These are phyloP conservation scores for Paradisaea rubra DNA, from an alignment of 2,113 vertebrate species.

Conservation along the genomic window DNA sequence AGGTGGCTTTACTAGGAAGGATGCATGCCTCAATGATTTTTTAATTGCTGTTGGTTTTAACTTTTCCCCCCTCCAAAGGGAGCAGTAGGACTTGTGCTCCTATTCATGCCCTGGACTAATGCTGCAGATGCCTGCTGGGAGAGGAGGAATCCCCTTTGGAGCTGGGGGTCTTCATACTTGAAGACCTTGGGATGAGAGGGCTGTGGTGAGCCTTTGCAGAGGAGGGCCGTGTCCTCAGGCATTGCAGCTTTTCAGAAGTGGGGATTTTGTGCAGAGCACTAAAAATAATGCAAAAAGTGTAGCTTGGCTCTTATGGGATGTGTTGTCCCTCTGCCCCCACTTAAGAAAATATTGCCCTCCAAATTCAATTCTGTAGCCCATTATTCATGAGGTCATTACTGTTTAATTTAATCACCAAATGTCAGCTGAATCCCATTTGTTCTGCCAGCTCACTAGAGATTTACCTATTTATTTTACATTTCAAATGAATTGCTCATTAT, in stretches of 20 bases:
- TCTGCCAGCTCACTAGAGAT: constrained; percentile 64
- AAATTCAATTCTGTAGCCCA: neutral
- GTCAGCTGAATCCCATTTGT: constrained; percentile 70
- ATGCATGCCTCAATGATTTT: neutral
- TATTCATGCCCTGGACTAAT: neutral
- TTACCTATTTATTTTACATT: constrained; percentile 78
- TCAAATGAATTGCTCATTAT: constrained; percentile 72
- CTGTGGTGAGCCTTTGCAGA: neutral
- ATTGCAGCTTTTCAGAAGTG: neutral
- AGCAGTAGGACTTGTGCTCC: neutral
- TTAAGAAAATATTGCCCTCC: constrained; percentile 29
- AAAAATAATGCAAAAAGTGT: neutral
- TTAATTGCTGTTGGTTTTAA: neutral
- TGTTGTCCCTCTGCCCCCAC: neutral
- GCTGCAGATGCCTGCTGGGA: neutral
- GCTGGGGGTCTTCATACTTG: neutral
- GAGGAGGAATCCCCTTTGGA: neutral
- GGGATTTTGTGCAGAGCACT: neutral
- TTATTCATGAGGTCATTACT: constrained; percentile 68
- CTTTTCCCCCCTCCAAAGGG: neutral
- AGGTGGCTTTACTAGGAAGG: neutral
- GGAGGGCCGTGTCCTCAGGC: neutral
- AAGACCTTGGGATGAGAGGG: neutral
- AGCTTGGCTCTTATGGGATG: neutral
- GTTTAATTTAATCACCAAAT: constrained; percentile 76